These are phyloP conservation scores for Sebastes hopkinsi DNA, from an alignment of 2,797 vertebrate species.

Conservation along the genomic window DNA sequence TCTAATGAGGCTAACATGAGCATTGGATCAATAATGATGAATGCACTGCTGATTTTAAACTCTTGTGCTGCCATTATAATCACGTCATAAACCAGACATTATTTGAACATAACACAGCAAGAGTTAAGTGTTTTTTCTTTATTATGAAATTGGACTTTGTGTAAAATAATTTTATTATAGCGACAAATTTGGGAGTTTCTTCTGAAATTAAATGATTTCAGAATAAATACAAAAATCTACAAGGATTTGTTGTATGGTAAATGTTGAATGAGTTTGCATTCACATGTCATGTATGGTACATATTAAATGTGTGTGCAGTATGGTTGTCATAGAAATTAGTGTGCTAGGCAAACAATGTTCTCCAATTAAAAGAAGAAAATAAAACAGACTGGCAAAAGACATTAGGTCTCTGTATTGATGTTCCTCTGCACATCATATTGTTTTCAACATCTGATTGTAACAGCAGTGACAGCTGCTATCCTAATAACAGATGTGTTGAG, in stretches of 20 bases:
- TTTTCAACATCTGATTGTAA: background rate
- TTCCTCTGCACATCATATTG: background rate
- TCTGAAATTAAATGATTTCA: background rate
- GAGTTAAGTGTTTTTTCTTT: background rate
- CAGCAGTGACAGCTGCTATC: background rate
- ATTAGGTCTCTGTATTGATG: background rate
- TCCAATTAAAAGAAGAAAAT: background rate
- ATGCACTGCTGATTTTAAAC: background rate
- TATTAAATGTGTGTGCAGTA: background rate
- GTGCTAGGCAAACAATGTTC: background rate
- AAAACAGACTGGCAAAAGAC: background rate
- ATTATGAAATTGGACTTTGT: background rate
- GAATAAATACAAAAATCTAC: background rate
- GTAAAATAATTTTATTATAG: background rate
- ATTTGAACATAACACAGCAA: background rate
- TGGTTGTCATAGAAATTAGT: background rate
- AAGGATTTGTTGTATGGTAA: background rate
- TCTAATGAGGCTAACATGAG: background rate
- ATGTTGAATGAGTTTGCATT: background rate
- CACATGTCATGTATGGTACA: background rate
- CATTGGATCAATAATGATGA: background rate
- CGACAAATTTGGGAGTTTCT: background rate
- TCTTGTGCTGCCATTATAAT: background rate
- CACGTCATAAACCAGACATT: background rate
- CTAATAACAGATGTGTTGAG: constrained; percentile 15